Conservation (phyloP, 2,113 vertebrate species). For the Arothron firmamentum region DNA sequence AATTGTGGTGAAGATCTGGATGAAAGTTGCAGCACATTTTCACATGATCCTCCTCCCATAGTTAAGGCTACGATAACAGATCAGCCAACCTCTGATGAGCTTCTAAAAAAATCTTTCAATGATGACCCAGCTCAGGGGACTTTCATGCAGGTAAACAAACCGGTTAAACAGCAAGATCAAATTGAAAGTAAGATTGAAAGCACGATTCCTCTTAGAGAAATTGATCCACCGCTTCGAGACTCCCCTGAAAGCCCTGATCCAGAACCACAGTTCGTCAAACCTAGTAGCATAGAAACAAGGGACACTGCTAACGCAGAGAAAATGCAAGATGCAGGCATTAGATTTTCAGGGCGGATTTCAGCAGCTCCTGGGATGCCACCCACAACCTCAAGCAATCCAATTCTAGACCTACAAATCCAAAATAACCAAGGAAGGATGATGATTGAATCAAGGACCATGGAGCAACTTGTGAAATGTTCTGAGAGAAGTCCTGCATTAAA, state of each 20-base stretch:
- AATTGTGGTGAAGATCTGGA: constrained; percentile 11
- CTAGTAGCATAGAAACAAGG: constrained; percentile 19
- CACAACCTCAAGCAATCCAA: background rate
- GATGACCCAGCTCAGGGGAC: background rate
- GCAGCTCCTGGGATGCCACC: constrained; percentile 8
- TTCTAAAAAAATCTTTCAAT: constrained; percentile 10
- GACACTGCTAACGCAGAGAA: constrained; percentile 25
- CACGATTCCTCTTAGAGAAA: constrained; percentile 60
- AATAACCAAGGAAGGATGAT: background rate
- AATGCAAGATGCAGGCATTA: constrained; percentile 5
- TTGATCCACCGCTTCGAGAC: constrained; percentile 65
- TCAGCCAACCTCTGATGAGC: constrained; percentile 12
- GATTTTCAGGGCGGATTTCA: constrained; percentile 3
- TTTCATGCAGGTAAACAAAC: constrained; percentile 17
- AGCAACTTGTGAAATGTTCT: background rate
- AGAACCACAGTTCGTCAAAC: constrained; percentile 61
- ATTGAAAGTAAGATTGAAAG: constrained; percentile 49
- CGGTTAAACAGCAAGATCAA: constrained; percentile 20
- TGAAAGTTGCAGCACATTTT: constrained; percentile 14
- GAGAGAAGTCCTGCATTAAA: background rate
- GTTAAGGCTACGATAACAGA: constrained; percentile 44
- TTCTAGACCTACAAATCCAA: constrained; percentile 8
- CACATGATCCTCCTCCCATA: constrained; percentile 17
- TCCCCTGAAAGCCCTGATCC: constrained; percentile 70
- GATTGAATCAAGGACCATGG: too few relatives aligned